Evolutionary conservation across 2,888 invertebrate genomes (phyloP), one percentile per base, ranked within the genome.

Genomic region (Ischnura elegans): DNA sequence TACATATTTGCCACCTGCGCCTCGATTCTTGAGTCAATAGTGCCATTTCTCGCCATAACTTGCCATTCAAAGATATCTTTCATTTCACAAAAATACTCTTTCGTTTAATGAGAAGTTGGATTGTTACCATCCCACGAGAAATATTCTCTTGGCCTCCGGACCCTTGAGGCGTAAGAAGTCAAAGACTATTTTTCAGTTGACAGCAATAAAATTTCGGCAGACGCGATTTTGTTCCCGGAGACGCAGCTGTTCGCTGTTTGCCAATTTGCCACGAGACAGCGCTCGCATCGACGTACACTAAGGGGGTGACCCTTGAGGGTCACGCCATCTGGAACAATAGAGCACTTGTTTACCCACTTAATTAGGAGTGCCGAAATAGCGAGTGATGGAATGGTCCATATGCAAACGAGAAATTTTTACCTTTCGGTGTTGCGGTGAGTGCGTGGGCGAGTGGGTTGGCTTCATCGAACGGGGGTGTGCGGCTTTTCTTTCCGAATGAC

Each of bases 341-440:
- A 43, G 45, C 43, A 43, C 43, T 90, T 90, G 90, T 90, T 90
- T 90, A 90, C 43, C 90, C 61, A 90, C 45, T 90, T 66, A 90
- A 90, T 90, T 55, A 61, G n/a, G 25, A 55, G 47, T 43, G 90
- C 90, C 61, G 61, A 90, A 90, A 61, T n/a, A 90, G 61, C 43
- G 43, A 76, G 43, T 16, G 43, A 90, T 43, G 61, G 66, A 21
- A 61, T 36, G 45, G 46, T 61, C 90, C 61, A 66, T 43, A 55
- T 90, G 61, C 90, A 90, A 90, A 90, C 90, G 55, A 25, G n/a
- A n/a, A n/a, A 61, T n/a, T 25, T n/a, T 25, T 61, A 8, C 66
- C 76, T 36, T 76, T n/a, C 55, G 42, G 29, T 25, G 21, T 25
- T 10, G 4, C 21, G 55, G 61, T 61, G 42, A n/a, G n/a, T n/a